phyloP scores from a whole-genome alignment of 2,797 vertebrate genomes.

The Halcyon smyrnensis region DNA sequence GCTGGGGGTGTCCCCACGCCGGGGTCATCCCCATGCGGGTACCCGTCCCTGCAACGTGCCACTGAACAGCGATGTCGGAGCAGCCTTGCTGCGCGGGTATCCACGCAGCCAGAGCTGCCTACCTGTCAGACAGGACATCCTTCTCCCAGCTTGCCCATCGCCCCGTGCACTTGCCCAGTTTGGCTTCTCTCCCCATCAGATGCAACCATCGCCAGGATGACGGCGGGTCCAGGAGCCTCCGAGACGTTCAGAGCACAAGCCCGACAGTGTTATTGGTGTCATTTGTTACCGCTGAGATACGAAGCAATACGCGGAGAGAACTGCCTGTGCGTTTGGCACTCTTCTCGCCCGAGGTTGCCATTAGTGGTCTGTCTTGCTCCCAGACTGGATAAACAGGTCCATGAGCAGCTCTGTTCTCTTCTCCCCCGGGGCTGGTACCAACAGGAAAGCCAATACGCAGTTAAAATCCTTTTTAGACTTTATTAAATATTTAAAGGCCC shows the following conservation, averaged over 20 bases:
- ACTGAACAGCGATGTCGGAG: not conserved
- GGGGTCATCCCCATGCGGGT: fast-evolving
- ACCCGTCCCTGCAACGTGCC: not conserved
- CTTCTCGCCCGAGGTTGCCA: not conserved
- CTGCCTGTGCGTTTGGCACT: not conserved
- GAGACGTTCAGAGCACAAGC: fast-evolving
- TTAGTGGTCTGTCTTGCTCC: constrained; percentile 6
- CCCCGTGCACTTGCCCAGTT: fast-evolving
- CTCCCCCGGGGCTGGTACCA: constrained; percentile 11
- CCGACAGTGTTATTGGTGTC: not conserved
- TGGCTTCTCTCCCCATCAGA: not conserved
- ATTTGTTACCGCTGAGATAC: not conserved
- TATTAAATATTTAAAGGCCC: constrained; percentile 64
- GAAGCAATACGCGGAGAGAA: fast-evolving
- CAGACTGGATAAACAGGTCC: constrained; percentile 33
- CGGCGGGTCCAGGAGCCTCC: fast-evolving
- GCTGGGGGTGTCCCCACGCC: fast-evolving
- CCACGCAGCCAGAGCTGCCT: fast-evolving
- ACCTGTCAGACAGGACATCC: not conserved
- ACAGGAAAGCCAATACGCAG: constrained; percentile 45
- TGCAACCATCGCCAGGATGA: not conserved
- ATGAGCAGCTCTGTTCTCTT: constrained; percentile 6
- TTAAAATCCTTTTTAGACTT: constrained; percentile 61
- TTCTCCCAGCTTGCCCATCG: not conserved
- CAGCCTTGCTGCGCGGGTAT: fast-evolving